Conservation (phyloP, 2,888 invertebrate species). For the Anorthoa munda region DNA sequence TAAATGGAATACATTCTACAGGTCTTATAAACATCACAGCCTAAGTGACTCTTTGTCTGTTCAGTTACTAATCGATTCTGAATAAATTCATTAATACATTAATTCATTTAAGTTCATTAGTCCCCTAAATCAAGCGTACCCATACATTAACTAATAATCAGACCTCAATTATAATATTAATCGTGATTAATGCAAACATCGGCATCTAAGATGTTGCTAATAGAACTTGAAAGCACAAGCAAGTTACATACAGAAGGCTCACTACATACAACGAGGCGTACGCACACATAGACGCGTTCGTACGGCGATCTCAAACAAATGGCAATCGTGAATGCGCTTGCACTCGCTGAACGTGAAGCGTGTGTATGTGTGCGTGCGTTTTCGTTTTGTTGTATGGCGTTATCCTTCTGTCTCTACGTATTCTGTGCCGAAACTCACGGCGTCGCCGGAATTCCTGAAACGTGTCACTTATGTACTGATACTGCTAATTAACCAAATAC, state of each 20-base stretch:
- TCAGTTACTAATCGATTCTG: background rate
- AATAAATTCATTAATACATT: background rate
- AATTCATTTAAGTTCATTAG: constrained; percentile 25
- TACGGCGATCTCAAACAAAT: background rate
- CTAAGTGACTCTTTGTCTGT: background rate
- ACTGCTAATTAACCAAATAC: constrained; percentile 62
- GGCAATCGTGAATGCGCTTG: background rate
- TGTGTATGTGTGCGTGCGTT: background rate
- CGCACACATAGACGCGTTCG: background rate
- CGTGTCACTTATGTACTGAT: constrained; percentile 61
- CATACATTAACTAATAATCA: constrained; percentile 70
- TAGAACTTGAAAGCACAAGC: constrained; percentile 73
- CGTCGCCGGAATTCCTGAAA: constrained; percentile 76
- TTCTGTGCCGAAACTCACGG: constrained; percentile 70
- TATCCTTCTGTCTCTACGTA: constrained; percentile 5
- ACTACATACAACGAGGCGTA: background rate
- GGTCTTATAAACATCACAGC: background rate
- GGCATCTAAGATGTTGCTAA: constrained; percentile 74
- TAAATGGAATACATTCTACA: background rate
- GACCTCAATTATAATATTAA: constrained; percentile 74
- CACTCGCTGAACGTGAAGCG: background rate
- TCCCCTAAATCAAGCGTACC: constrained; percentile 38
- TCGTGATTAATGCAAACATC: constrained; percentile 65
- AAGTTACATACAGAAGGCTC: constrained; percentile 10
- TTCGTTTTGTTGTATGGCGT: background rate